Base-by-base conservation (phyloP, 1,140 invertebrate genomes). In the Sogatella furcifera region DNA sequence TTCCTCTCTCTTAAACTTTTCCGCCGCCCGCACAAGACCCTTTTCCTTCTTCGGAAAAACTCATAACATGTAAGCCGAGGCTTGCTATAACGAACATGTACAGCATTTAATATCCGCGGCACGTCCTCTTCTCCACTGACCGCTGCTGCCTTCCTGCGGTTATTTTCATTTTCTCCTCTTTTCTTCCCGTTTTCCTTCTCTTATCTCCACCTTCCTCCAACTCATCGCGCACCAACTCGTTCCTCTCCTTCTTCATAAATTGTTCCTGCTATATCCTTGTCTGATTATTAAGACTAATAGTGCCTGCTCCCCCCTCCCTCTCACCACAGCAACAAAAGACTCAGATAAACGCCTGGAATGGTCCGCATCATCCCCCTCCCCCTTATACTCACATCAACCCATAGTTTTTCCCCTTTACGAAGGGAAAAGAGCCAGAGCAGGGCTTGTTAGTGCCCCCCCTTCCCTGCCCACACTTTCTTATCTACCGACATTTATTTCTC, bases 261-360 rank as follows among this genome's bases (percentile, higher is more conserved):
- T 60, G 52, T 60, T 34, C 52, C 52, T 28, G 22, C 31, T 60
- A 60, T 60, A 60, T 55, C 59, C 52, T 43, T 60, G 59, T 60
- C 59, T 60, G 55, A 60, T 60, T 60, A 55, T 60, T 60, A 60
- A 60, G 59, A 60, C 52, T 60, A 60, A 60, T 55, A 38, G 28
- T 34, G 14, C 38, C 31, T 42, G 6, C 38, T 42, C 52, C 52
- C 54, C 49, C 41, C 55, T 31, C 15, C 34, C 4, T 53, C 59
- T n/a, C n/a, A n/a, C n/a, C n/a, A n/a, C 44, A 10, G 34, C 34
- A 38, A 38, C 34, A 38, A 38, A 38, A 38, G 34, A 38, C 34
- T 38, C 34, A 38, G 34, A 38, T 38, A 38, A 38, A 38, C 34
- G 34, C 34, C 34, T 38, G 24, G 24, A 28, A 28, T 6, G 24